A percentile compares a stretch with the other conserved stretches of the same genome.
Evolutionary conservation across 2,888 invertebrate genomes (phyloP).

Genomic region (Drosophila falleni): DNA sequence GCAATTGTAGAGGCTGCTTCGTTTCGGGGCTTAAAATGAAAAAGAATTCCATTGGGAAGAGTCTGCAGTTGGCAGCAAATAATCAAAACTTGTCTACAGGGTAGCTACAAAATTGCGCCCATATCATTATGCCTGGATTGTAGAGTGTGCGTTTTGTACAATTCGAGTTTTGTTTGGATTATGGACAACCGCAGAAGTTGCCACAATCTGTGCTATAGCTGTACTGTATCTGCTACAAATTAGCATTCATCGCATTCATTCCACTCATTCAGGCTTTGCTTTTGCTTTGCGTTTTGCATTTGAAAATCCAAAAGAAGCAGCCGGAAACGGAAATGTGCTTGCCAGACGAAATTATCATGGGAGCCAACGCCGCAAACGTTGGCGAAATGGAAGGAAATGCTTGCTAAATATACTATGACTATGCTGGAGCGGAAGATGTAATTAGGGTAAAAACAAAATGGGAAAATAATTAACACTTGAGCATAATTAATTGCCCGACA

Average conservation of each 20-base stretch:
- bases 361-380: conserved; percentile 51
- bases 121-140: conserved; percentile 41
- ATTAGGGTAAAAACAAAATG: conserved; percentile 76
- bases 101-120: conserved; percentile 4
- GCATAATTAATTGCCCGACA: conserved; percentile 78
- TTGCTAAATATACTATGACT: conserved; percentile 27
- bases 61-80: conserved; percentile 65
- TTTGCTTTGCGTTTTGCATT: conserved; percentile 49
- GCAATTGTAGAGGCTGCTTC: conserved; percentile 15
- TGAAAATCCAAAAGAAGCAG: conserved; percentile 27
- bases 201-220: conserved; percentile 33
- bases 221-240: conserved; percentile 36
- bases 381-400: conserved; percentile 35
- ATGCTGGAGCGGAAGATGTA: conserved; percentile 67
- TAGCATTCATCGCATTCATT: conserved; percentile 62
- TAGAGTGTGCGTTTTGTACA: conserved; percentile 4
- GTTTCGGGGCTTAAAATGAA: conserved; percentile 33
- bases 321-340: conserved; percentile 80
- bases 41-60: conserved; percentile 1
- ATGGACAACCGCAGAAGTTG: conserved; percentile 54
- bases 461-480: conserved; percentile 79
- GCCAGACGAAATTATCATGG: conserved; percentile 75
- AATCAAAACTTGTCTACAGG: conserved; percentile 63
- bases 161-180: conserved; percentile 31
- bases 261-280: conserved; percentile 35